Base-by-base conservation (phyloP, 1,140 invertebrate genomes). In the Platyscapa corneri region DNA sequence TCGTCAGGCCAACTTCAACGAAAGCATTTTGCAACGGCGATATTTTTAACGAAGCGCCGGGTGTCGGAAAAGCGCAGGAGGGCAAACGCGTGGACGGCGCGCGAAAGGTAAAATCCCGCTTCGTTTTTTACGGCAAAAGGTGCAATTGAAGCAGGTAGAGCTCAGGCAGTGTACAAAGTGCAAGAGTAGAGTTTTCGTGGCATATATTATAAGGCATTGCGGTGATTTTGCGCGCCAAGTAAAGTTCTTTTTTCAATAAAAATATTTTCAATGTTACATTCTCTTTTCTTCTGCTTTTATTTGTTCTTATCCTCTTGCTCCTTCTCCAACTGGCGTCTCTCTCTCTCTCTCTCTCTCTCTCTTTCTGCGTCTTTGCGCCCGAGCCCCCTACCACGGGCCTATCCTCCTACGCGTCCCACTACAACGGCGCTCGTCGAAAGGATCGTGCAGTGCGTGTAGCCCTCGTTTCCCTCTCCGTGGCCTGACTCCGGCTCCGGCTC, bases 181-280 rank as follows among this genome's bases (percentile, higher is more conserved):
- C 14, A 67, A 67, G 30, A 67, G 27, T 18, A 67, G 14, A 67
- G 1, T 34, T 32, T 67, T 67, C 30, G 49, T 53, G 30, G 14
- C 65, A 39, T 72, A 72, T 14, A 39, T 39, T 23, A 37, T 39
- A 72, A 72, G 34, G 34, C 14, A 39, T 39, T 16, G 23, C 34
- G 39, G 67, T 30, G 18, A 67, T 30, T 82, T 72, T 82, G 30
- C 8, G 49, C 49, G 18, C 10, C 49, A 53, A 53, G 49, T 10
- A 72, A 82, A 82, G 30, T 82, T 18, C 80, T 65, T 82, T 82
- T 56, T 70, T 67, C 34, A 81, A 81, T 70, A 70, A 81, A 82
- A 72, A 72, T 72, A 72, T 82, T 82, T 82, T 82, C 67, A 82
- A 82, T 82, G 64, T 70, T 82, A 82, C 78, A 72, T 82, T 82